Conservation (phyloP, 2,888 invertebrate species). For the Anorthoa munda region DNA sequence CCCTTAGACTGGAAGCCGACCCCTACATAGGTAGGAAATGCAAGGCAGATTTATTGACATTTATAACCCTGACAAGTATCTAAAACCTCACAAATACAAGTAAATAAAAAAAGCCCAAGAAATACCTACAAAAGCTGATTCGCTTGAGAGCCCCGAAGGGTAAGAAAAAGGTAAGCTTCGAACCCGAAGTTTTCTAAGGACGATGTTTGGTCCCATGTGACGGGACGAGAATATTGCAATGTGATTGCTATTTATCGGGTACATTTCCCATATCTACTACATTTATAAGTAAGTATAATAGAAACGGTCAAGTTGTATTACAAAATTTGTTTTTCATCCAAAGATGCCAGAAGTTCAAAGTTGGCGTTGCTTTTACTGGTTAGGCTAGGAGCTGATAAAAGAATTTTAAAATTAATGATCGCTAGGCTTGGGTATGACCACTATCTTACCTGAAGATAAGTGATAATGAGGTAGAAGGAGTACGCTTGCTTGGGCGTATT, state of each 20-base stretch:
- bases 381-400: neutral
- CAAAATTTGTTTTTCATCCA: neutral
- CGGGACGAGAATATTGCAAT: conserved; percentile 42
- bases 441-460: no score
- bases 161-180: conserved; percentile 41
- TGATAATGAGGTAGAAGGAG: no score
- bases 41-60: neutral
- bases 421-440: no score
- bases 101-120: conserved; percentile 20
- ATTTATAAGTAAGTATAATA: neutral
- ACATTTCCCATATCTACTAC: conserved; percentile 5
- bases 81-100: conserved; percentile 15
- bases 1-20: no score
- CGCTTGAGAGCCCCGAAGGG: conserved; percentile 21
- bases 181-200: conserved; percentile 21
- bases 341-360: neutral
- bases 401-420: neutral
- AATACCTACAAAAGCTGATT: conserved; percentile 16
- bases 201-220: conserved; percentile 47
- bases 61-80: neutral
- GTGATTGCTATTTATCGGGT: conserved; percentile 39
- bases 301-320: neutral
- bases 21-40: no score
- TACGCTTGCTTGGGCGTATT: no score
- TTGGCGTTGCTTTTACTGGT: neutral